Base-by-base conservation (phyloP, 92 coral and sea anemone species). In the Plumapathes pennacea region DNA sequence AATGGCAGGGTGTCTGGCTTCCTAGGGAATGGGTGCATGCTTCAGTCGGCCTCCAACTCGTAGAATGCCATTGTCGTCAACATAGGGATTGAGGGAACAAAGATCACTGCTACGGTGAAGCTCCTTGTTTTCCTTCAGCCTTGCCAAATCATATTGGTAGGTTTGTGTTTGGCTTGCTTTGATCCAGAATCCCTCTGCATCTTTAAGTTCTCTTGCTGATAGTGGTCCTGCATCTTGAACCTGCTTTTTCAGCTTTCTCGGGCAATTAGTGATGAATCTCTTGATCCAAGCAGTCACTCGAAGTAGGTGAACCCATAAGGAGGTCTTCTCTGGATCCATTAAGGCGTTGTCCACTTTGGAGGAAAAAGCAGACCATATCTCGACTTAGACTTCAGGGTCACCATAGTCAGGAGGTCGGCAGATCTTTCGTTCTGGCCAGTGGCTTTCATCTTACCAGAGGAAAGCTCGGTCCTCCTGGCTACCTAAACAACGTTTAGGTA, bases 21-120 rank as follows among this genome's bases (percentile, higher is more conserved):
- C 23, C 19, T 64, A 50, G 2, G 75, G 67, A 22, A 67, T 67
- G 32, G 75, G 55, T 3, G 75, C 75, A 32, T 55, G 75, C 22
- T 54, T 55, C 15, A 67, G 26, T 54, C 67, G 51, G 5, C 75
- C 75, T 17, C 67, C 67, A 17, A 67, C 67, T 1, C 67, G 55
- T 12, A 67, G 9, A 20, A 32, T 40, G 37, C 36, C 54, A 10
- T 42, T 57, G 28, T 67, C 40, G 17, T 56, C 75, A 21, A 37
- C 13, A 34, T 24, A 22, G 13, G 67, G 67, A 24, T 56, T 14
- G 15, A 67, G 36, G 12, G 75, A 67, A 3, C 29, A 40, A 19
- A 67, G 21, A n/a, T 31, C 54, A 20, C 75, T 67, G 11, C 72
- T 51, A 34, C 12, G 25, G 14, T 14, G 21, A 22, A 64, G 17